Conservation (phyloP, 2,113 vertebrate species). For the Thalassarche chlororhynchos region DNA sequence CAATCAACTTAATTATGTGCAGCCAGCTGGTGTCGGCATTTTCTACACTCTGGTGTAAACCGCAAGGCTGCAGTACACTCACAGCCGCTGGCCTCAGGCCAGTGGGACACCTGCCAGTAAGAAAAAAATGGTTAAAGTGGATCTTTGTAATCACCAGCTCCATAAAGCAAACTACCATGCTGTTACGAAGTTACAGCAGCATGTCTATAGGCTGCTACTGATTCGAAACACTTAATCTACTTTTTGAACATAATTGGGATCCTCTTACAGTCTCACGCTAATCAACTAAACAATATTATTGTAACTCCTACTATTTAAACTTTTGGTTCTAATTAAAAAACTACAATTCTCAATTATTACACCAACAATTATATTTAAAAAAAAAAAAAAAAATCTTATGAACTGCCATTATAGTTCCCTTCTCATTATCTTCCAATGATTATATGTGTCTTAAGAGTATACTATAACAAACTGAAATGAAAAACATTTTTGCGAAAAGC, state of each 20-base stretch:
- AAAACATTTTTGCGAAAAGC: not conserved
- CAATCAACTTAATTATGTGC: conserved; percentile 76
- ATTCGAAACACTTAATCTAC: not conserved
- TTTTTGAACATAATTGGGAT: not conserved
- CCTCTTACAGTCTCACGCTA: not conserved
- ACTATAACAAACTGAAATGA: not conserved
- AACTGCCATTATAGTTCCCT: not conserved
- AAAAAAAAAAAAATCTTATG: not conserved
- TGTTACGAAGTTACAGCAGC: conserved; percentile 32
- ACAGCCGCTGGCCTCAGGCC: conserved; percentile 68
- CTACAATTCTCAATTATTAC: not conserved
- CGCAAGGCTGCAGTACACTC: conserved; percentile 61
- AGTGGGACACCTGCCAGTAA: conserved; percentile 75
- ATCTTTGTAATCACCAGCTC: conserved; percentile 68
- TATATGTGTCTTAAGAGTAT: not conserved
- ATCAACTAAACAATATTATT: not conserved
- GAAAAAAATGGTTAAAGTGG: conserved; percentile 71
- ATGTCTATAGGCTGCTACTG: conserved; percentile 24
- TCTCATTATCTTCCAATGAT: not conserved
- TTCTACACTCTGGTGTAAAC: conserved; percentile 73
- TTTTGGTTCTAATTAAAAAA: not conserved
- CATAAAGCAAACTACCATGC: conserved; percentile 62
- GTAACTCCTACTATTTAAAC: not conserved
- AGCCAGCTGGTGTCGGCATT: conserved; percentile 70
- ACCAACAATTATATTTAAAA: not conserved